Base-by-base conservation (phyloP, 2,888 invertebrate species). In the Venustoraphidia nigricollis region DNA sequence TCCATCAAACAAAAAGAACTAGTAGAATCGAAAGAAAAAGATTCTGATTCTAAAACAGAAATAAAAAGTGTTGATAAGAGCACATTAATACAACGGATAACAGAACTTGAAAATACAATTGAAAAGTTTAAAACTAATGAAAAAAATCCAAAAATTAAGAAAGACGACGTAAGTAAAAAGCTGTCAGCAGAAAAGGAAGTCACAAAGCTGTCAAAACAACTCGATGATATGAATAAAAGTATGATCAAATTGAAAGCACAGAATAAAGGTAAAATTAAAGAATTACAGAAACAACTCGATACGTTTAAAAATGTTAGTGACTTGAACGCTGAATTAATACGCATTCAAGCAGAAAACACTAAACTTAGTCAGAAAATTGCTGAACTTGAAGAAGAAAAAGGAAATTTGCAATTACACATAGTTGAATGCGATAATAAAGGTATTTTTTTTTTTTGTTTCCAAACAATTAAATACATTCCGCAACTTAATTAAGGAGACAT, bases 361-460 rank as follows among this genome's bases (percentile, higher is more conserved):
- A 71, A 74, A 54, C 66, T 83, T 45, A 78, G 79, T 52, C 82
- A 86, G 57, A 81, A 79, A 70, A 77, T 93, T 51, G 83, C 84
- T 10, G 86, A 89, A 62, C 67, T 93, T 54, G 89, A 90, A 68
- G 89, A 90, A 66, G 92, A 92, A 68, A 92, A 91, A 69, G 90
- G 90, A 59, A 88, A 89, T 68, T 76, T 92, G 61, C 89, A 91
- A 68, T 71, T 91, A 62, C 83, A 83, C 68, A 75, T 88, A 62
- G 81, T 87, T 57, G 85, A 87, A 68, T 81, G 82, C 67, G 84
- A 84, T 64, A 81, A 76, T 58, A 73, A 79, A 76, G 70, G 79
- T 71, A 69, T 63, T 46, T 10, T 37, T 41, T 36, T 41, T 9
- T 41, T 40, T 42, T 47, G 11, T 48, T 2, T 37, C 4, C 17